phyloP scores from a whole-genome alignment of 2,888 invertebrate species.

The Spialia ferax region DNA sequence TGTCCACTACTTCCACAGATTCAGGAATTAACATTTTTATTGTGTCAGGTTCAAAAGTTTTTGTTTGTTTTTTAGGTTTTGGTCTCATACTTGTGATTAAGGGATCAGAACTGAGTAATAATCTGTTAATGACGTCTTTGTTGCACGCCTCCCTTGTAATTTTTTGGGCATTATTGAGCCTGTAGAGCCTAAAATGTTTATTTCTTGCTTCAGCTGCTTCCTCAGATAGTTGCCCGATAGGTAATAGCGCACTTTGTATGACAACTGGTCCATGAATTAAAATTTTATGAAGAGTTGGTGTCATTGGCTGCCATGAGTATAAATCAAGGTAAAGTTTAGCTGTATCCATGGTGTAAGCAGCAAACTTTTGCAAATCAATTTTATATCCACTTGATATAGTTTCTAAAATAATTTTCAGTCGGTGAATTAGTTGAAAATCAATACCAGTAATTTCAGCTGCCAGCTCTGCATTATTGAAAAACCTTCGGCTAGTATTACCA shows the following conservation, averaged over 20 bases:
- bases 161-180: conserved; percentile 18
- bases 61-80: neutral
- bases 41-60: neutral
- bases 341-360: conserved; percentile 30
- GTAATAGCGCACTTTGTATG: conserved; percentile 17
- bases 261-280: conserved; percentile 30
- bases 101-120: conserved; percentile 27
- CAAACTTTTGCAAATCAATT: conserved; percentile 34
- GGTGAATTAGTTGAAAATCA: conserved; percentile 1
- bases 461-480: conserved; percentile 34
- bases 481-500: conserved; percentile 42
- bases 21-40: neutral
- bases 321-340: conserved; percentile 20
- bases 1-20: too few relatives aligned
- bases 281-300: conserved; percentile 35
- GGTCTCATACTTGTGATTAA: neutral
- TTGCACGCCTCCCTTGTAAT: conserved; percentile 22
- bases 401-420: conserved; percentile 17
- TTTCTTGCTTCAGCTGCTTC: conserved; percentile 31
- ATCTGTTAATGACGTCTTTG: conserved; percentile 27
- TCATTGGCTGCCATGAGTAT: conserved; percentile 31
- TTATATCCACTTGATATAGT: conserved; percentile 31
- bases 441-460: conserved; percentile 26
- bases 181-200: conserved; percentile 24
- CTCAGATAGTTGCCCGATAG: conserved; percentile 10